Base-by-base conservation (phyloP, 1,140 invertebrate genomes). In the Penaeus japonicus region DNA sequence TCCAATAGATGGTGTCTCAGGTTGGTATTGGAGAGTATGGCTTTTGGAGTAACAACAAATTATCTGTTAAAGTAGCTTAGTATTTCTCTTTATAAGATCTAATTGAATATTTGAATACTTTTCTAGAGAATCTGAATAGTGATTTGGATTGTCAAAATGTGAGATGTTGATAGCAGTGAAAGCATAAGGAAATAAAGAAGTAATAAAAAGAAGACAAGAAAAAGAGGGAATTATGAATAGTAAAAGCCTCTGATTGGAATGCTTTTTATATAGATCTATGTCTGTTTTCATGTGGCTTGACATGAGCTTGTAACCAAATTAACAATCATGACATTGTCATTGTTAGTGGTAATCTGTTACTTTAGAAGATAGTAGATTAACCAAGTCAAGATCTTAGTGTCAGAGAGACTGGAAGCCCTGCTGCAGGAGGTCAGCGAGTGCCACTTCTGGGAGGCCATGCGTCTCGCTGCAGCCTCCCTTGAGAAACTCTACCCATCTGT, bases 1-100 rank as follows among this genome's bases (percentile, higher is more conserved):
- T 92, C 94, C 95, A 92, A 92, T 96, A 89, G 94, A 95, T 91
- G 94, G 93, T 73, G 91, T 91, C 53, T 93, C 94, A 91, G 93
- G 94, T 94, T 85, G 59, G 81, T 82, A 70, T 7, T 15, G 15
- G 15, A 47, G 47, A 47, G 10, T 47, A 47, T 47, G 47, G 15
- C 47, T 35, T 59, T 20, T 78, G 12, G 20, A 2, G 54, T 53
- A 24, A 81, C n/a, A 24, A 24, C 22, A 39, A 30, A 78, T 35
- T 18, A 47, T 54, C 78, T 22, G 47, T 32, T 5, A 53, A 30
- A n/a, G n/a, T n/a, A n/a, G n/a, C n/a, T n/a, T n/a, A n/a, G 53
- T 55, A 4, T 47, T 78, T 53, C 39, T 55, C 18, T 22, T n/a
- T 57, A 55, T 18, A 78, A 4, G 32, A 4, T 30, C 32, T 55